Conservation (phyloP, 2,888 invertebrate species). For the Hecatera dysodea region DNA sequence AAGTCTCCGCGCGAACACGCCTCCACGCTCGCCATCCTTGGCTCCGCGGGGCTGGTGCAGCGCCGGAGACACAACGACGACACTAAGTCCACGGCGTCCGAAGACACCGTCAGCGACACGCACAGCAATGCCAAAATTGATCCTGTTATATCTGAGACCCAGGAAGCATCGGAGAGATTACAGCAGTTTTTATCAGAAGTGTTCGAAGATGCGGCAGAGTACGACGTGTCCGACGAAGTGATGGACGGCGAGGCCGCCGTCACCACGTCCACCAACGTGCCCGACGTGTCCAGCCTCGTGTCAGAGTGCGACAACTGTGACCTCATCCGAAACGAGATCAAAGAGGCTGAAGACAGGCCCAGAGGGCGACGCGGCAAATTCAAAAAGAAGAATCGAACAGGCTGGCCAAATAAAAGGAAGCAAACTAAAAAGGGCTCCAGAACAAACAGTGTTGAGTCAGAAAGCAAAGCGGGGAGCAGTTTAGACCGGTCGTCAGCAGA, state of each 20-base stretch:
- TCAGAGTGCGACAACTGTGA: constrained; percentile 87
- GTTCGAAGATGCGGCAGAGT: constrained; percentile 85
- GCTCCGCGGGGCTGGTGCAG: constrained; percentile 91
- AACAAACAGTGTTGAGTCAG: constrained; percentile 77
- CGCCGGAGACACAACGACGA: constrained; percentile 87
- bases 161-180: constrained; percentile 83
- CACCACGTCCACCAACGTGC: constrained; percentile 79
- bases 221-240: constrained; percentile 87
- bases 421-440: constrained; percentile 79
- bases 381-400: constrained; percentile 94
- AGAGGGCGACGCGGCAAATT: constrained; percentile 88
- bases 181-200: constrained; percentile 86
- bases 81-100: constrained; percentile 86
- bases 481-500: constrained; percentile 81
- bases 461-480: constrained; percentile 77
- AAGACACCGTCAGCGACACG: constrained; percentile 84
- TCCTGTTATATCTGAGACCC: constrained; percentile 77
- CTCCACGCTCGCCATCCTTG: constrained; percentile 95
- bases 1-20: constrained; percentile 97
- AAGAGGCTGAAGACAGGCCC: constrained; percentile 73
- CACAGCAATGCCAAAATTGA: constrained; percentile 79
- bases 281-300: constrained; percentile 86
- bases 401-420: constrained; percentile 93
- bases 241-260: constrained; percentile 81
- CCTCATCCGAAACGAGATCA: constrained; percentile 83